Evolutionary conservation across 2,113 vertebrate genomes (phyloP).

Genomic region (Nanorana parkeri): DNA sequence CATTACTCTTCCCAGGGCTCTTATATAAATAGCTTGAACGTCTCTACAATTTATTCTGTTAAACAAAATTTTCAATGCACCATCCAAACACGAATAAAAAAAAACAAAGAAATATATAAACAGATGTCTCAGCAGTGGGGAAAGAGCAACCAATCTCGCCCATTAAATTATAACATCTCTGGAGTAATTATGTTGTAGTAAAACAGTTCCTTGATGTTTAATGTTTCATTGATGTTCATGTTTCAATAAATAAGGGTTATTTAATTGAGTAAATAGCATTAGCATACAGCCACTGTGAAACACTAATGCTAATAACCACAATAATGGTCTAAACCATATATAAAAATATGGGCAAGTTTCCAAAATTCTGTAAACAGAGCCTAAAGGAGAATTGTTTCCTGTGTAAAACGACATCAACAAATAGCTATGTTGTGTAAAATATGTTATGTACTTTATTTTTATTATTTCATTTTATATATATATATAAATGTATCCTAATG

Average conservation of each 20-base stretch:
- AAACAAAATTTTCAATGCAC: neutral
- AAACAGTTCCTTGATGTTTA: neutral
- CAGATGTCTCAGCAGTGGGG: slow-evolving; percentile 13
- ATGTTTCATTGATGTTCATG: neutral
- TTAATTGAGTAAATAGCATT: neutral
- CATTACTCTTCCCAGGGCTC: too few relatives aligned
- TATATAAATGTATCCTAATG: too few relatives aligned
- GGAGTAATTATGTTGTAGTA: neutral
- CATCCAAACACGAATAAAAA: neutral
- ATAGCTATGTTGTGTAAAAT: too few relatives aligned
- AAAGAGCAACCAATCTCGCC: neutral
- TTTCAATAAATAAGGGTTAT: slow-evolving; percentile 13
- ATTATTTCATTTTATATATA: too few relatives aligned
- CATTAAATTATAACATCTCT: neutral
- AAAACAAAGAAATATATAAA: neutral
- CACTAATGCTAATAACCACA: too few relatives aligned
- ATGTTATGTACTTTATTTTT: too few relatives aligned
- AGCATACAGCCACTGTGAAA: too few relatives aligned
- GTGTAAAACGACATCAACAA: too few relatives aligned
- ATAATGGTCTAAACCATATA: too few relatives aligned
- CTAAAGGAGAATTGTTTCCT: neutral
- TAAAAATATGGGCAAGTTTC: too few relatives aligned
- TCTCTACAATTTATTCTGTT: too few relatives aligned
- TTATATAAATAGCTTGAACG: too few relatives aligned
- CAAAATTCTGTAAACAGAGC: neutral